These are phyloP conservation scores for Lasioglossum figueresi DNA, from an alignment of 2,888 invertebrate species.

Conservation along the genomic window DNA sequence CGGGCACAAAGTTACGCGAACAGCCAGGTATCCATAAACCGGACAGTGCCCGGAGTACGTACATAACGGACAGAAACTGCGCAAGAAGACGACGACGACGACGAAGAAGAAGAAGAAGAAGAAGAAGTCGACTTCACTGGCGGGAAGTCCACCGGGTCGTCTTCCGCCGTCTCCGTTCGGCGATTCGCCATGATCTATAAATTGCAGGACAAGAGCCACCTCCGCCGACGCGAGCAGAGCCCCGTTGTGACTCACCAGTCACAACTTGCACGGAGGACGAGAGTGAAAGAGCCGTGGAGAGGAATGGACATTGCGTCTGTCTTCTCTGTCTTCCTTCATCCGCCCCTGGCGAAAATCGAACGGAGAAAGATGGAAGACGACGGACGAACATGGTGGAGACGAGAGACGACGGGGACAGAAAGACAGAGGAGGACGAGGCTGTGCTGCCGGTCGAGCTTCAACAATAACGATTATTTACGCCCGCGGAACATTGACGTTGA, in stretches of 20 bases:
- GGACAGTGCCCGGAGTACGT: background rate
- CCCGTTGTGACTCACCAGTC: slow-evolving; percentile 73
- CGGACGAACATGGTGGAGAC: background rate
- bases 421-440: slow-evolving; percentile 32
- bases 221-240: slow-evolving; percentile 68
- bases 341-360: background rate
- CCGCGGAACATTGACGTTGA: slow-evolving; percentile 78
- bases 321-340: background rate
- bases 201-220: slow-evolving; percentile 76
- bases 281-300: slow-evolving; percentile 46
- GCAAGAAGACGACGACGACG: background rate
- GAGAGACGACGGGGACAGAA: background rate
- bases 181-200: slow-evolving; percentile 80
- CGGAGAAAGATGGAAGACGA: slow-evolving; percentile 3
- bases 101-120: background rate
- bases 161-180: slow-evolving; percentile 67
- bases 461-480: slow-evolving; percentile 82
- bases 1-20: background rate
- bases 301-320: slow-evolving; percentile 42
- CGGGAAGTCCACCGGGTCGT: slow-evolving; percentile 52
- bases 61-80: background rate
- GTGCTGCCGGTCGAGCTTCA: slow-evolving; percentile 72
- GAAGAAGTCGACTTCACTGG: slow-evolving; percentile 5
- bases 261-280: slow-evolving; percentile 57
- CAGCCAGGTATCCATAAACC: background rate